A percentile compares a stretch with the other conserved stretches of the same genome.
phyloP scores from a whole-genome alignment of 2,113 vertebrate genomes.

The Cyanistes caeruleus region DNA sequence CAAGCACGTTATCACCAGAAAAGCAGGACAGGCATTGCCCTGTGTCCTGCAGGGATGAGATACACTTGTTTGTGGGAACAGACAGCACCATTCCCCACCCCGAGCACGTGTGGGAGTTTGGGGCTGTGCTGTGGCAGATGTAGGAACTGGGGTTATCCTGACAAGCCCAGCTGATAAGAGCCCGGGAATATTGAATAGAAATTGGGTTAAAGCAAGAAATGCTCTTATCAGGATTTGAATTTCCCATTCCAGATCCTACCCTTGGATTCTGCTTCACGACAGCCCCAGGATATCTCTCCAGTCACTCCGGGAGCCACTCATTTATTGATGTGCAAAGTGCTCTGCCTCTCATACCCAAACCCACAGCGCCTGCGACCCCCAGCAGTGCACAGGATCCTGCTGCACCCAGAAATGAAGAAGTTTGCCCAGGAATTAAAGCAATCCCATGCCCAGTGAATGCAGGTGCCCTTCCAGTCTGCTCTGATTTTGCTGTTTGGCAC shows the following conservation, averaged over 20 bases:
- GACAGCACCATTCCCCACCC: neutral
- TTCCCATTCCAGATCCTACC: neutral
- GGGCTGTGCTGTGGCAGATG: neutral
- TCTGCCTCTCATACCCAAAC: neutral
- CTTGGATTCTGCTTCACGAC: fast-evolving
- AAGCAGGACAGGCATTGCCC: neutral
- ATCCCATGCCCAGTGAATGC: neutral
- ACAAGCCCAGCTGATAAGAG: neutral
- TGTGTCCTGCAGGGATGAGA: neutral
- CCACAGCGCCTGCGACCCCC: neutral
- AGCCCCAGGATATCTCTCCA: neutral
- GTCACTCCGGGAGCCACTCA: neutral
- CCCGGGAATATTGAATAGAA: neutral
- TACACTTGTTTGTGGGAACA: neutral
- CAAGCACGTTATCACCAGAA: neutral
- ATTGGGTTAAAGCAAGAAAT: neutral
- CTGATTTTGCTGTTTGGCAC: neutral
- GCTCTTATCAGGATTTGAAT: neutral
- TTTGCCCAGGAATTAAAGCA: neutral
- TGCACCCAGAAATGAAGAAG: neutral
- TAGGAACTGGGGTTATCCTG: neutral
- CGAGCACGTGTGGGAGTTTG: neutral
- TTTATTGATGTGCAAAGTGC: no score
- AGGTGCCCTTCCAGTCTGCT: neutral
- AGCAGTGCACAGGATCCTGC: neutral